Percentiles rank a stretch among this genome's conserved stretches.
Evolutionary conservation across 2,113 vertebrate genomes (phyloP).

Genomic region (Nothobranchius furzeri): DNA sequence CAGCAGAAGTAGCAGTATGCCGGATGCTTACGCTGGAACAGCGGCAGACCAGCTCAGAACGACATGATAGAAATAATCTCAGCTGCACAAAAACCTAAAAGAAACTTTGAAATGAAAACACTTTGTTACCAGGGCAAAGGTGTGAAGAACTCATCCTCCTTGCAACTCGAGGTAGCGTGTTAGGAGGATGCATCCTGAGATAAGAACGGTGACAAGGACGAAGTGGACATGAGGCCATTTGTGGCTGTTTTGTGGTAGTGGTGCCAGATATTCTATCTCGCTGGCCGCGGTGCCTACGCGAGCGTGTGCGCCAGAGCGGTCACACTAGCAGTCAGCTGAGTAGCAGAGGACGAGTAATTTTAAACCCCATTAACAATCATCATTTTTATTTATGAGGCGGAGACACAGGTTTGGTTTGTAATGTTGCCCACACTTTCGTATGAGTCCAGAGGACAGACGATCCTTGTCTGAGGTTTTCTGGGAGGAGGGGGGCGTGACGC

Average conservation of each 20-base stretch:
- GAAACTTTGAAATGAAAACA: constrained; percentile 4
- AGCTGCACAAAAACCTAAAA: not conserved
- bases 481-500: constrained; percentile 59
- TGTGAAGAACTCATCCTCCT: constrained; percentile 39
- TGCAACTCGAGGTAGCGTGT: constrained; percentile 45
- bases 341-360: constrained; percentile 77
- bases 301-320: constrained; percentile 70
- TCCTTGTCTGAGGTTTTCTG: constrained; percentile 69
- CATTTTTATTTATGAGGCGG: constrained; percentile 83
- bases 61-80: constrained; percentile 55
- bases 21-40: not conserved
- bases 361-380: constrained; percentile 85
- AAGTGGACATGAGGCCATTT: constrained; percentile 52
- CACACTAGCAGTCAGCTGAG: constrained; percentile 72
- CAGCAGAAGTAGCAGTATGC: constrained; percentile 39
- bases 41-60: constrained; percentile 50
- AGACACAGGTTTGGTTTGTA: constrained; percentile 63
- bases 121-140: constrained; percentile 42
- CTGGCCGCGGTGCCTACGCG: constrained; percentile 59
- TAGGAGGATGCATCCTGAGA: constrained; percentile 51
- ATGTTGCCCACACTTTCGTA: constrained; percentile 74
- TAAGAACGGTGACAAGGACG: constrained; percentile 50
- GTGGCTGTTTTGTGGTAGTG: constrained; percentile 64
- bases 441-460: constrained; percentile 73
- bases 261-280: constrained; percentile 73